These are phyloP conservation scores for Dynastes tityus DNA, from an alignment of 2,888 invertebrate species.

Conservation along the genomic window DNA sequence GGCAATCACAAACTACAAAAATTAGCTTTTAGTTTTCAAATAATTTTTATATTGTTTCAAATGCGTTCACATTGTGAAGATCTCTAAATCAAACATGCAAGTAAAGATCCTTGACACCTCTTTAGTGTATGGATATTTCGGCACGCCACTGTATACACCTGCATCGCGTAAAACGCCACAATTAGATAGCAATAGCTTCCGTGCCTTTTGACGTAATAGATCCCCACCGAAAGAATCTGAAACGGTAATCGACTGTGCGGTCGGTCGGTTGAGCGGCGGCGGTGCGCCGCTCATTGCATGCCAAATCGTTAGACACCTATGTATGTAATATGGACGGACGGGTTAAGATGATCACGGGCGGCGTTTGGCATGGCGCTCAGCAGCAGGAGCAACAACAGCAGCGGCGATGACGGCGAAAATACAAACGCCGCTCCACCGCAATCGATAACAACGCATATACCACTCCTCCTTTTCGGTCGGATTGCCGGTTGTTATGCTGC, in stretches of 20 bases:
- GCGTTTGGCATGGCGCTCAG: background rate
- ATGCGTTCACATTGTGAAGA: too few species aligned
- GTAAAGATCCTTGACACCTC: too few species aligned
- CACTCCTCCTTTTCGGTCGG: conserved; percentile 39
- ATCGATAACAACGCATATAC: conserved; percentile 44
- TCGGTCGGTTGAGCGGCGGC: background rate
- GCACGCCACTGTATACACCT: background rate
- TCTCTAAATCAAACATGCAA: too few species aligned
- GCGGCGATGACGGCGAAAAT: conserved; percentile 37
- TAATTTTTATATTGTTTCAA: too few species aligned
- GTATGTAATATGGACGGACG: background rate
- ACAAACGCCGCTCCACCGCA: conserved; percentile 41
- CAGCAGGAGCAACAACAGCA: background rate
- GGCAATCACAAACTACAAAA: too few species aligned
- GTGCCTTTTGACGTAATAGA: background rate
- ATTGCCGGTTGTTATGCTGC: conserved; percentile 23
- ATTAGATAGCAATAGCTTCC: conserved; percentile 1
- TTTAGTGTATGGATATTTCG: background rate
- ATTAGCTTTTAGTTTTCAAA: too few species aligned
- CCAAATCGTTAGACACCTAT: background rate
- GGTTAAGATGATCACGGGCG: conserved; percentile 11
- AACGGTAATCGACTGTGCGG: conserved; percentile 11
- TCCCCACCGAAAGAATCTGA: conserved; percentile 5
- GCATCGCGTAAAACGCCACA: background rate
- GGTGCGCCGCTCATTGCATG: background rate